Evolutionary conservation across 2,797 vertebrate genomes (phyloP).

Genomic region (Xyrichtys novacula): DNA sequence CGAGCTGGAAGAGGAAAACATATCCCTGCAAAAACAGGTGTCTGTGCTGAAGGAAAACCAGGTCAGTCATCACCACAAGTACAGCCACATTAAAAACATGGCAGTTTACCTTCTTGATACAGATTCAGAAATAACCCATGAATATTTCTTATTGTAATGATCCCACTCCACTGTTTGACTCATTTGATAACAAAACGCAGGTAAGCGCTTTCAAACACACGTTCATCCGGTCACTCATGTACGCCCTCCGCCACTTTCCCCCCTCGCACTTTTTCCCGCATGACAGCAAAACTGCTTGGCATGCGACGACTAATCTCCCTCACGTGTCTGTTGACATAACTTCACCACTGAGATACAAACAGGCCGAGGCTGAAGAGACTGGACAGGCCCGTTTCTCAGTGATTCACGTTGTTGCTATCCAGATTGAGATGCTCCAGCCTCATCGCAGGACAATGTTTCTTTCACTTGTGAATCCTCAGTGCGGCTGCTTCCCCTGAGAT

Average conservation of each 20-base stretch:
- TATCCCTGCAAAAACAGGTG: conserved; percentile 89
- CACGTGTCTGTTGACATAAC: conserved; percentile 34
- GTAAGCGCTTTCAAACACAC: background rate
- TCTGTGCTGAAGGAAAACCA: conserved; percentile 89
- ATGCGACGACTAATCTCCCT: conserved; percentile 7
- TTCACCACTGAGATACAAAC: background rate
- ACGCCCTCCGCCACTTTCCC: background rate
- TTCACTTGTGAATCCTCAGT: conserved; percentile 8
- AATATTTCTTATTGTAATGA: background rate
- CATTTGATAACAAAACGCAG: background rate
- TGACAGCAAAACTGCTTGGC: background rate
- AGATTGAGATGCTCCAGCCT: background rate
- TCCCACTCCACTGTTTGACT: background rate
- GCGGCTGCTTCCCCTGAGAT: conserved; percentile 5
- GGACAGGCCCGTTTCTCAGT: background rate
- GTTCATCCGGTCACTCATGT: background rate
- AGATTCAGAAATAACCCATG: background rate
- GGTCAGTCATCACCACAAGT: conserved; percentile 70
- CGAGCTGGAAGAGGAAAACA: conserved; percentile 91
- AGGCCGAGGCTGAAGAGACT: conserved; percentile 4
- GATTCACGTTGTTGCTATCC: conserved; percentile 8
- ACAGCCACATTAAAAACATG: background rate
- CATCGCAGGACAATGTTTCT: background rate
- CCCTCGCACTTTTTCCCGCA: background rate
- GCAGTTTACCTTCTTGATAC: background rate